Percentiles rank a stretch among this genome's conserved stretches.
Conservation (phyloP, 2,888 invertebrate genomes). For the Tuberolachnus salignus region DNA sequence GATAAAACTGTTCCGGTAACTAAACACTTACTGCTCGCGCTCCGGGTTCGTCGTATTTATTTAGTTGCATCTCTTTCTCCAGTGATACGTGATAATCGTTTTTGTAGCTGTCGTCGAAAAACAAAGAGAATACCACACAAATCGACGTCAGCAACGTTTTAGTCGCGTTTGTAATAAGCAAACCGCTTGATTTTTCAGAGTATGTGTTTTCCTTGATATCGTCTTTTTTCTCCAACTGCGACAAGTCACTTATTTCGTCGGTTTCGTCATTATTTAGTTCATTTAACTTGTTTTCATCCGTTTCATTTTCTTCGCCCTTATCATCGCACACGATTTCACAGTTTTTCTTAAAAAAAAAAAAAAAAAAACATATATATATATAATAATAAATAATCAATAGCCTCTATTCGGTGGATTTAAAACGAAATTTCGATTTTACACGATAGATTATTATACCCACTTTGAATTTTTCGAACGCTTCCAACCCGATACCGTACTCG, state of each 20-base stretch:
- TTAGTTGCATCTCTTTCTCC: conserved; percentile 35
- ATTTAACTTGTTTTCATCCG: neutral
- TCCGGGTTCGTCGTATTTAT: conserved; percentile 12
- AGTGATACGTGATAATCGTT: conserved; percentile 57
- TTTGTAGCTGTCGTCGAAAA: conserved; percentile 54
- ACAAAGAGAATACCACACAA: conserved; percentile 43
- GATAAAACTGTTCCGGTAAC: too few relatives aligned
- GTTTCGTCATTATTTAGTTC: neutral
- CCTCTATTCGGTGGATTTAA: too few relatives aligned
- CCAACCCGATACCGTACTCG: conserved; percentile 55
- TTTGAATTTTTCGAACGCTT: conserved; percentile 57
- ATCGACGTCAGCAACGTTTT: conserved; percentile 30
- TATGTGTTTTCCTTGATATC: neutral
- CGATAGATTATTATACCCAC: conserved; percentile 54
- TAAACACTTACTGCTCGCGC: neutral
- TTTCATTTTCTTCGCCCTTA: neutral
- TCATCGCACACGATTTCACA: conserved; percentile 4
- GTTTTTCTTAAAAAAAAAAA: conserved; percentile 6
- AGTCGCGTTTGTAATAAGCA: conserved; percentile 33
- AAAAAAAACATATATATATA: neutral
- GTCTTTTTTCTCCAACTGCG: neutral
- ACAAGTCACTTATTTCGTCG: neutral
- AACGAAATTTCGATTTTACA: neutral
- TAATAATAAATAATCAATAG: neutral
- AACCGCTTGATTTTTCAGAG: neutral